Evolutionary conservation across 2,888 invertebrate species (phyloP).

Genomic region (Lutraria lutraria): DNA sequence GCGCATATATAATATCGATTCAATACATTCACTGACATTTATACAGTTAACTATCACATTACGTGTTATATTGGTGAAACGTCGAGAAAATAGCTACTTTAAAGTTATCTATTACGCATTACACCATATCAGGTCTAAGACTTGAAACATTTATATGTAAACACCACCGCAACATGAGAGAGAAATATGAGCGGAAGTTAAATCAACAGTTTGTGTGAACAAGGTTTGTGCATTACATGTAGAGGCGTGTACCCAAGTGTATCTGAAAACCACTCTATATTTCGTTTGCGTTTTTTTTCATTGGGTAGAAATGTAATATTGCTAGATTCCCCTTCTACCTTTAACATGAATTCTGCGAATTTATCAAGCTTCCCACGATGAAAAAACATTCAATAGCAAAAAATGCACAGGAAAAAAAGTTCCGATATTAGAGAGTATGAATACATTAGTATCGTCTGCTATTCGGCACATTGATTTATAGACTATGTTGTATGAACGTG

Average conservation of each 20-base stretch:
- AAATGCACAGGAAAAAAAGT: too few species aligned
- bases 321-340: too few species aligned
- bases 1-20: background rate
- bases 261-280: too few species aligned
- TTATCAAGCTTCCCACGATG: too few species aligned
- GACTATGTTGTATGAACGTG: too few species aligned
- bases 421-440: too few species aligned
- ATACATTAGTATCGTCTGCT: too few species aligned
- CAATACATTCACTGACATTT: background rate
- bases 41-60: background rate
- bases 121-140: background rate
- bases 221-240: background rate
- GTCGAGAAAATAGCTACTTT: conserved; percentile 2
- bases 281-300: too few species aligned
- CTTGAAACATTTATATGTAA: background rate
- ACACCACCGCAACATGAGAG: background rate
- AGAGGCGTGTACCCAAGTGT: background rate
- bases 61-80: conserved; percentile 3
- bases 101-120: background rate
- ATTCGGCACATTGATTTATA: too few species aligned
- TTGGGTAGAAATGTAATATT: too few species aligned
- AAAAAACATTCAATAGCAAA: too few species aligned
- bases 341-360: too few species aligned
- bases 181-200: background rate
- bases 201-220: background rate